phyloP scores from a whole-genome alignment of 2,113 vertebrate genomes.

The Oxyura jamaicensis region DNA sequence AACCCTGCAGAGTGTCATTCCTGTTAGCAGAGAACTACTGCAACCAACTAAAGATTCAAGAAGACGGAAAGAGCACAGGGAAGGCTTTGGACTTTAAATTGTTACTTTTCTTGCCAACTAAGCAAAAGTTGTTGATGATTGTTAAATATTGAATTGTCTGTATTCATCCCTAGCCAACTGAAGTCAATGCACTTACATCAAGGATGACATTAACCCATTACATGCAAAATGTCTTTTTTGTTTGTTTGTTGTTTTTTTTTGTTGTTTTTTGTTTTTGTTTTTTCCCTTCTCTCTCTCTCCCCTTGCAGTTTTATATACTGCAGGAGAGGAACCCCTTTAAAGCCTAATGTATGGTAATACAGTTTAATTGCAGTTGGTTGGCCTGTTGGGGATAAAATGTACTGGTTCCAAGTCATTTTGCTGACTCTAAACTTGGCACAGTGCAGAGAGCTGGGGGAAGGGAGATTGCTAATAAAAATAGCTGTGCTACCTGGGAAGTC shows the following conservation, averaged over 20 bases:
- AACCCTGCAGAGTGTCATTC: slow-evolving; percentile 10
- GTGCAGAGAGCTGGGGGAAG: background rate
- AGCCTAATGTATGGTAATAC: slow-evolving; percentile 14
- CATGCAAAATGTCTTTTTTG: background rate
- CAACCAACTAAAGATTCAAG: slow-evolving; percentile 24
- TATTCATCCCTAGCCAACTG: background rate
- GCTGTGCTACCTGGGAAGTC: background rate
- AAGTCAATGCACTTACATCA: background rate
- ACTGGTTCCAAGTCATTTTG: slow-evolving; percentile 32
- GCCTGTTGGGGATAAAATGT: slow-evolving; percentile 7
- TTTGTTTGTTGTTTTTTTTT: too few species aligned
- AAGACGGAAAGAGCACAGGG: background rate
- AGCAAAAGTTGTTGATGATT: slow-evolving; percentile 54
- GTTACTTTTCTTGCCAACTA: slow-evolving; percentile 36
- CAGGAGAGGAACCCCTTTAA: slow-evolving; percentile 37
- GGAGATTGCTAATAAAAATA: slow-evolving; percentile 15
- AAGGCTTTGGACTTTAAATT: slow-evolving; percentile 29
- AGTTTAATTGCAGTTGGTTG: slow-evolving; percentile 33
- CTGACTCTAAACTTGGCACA: slow-evolving; percentile 40
- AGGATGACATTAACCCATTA: slow-evolving; percentile 32
- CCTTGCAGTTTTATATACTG: background rate
- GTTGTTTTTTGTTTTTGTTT: background rate
- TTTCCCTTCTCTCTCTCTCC: background rate
- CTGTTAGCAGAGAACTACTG: background rate
- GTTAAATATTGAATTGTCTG: slow-evolving; percentile 36